Conservation (phyloP, 2,888 invertebrate species). For the Perizoma affinitatum region DNA sequence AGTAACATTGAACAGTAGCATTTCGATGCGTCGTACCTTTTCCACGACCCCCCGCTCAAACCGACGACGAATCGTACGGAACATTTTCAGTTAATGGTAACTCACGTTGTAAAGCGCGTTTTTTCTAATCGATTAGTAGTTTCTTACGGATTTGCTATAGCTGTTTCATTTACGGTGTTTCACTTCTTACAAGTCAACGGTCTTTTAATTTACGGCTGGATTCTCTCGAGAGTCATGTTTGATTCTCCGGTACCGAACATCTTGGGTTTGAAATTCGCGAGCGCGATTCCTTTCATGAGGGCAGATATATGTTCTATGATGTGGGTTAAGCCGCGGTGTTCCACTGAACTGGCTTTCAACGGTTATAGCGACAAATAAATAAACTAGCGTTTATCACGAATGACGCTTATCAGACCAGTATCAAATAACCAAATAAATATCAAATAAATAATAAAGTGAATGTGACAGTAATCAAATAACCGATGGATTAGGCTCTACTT, state of each 20-base stretch:
- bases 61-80: slow-evolving; percentile 59
- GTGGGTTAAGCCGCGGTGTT: too few species aligned
- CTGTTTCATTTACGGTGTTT: slow-evolving; percentile 4
- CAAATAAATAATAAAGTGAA: slow-evolving; percentile 15
- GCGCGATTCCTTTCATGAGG: slow-evolving; percentile 29
- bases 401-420: slow-evolving; percentile 53
- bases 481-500: slow-evolving; percentile 51
- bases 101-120: slow-evolving; percentile 4
- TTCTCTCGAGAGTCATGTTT: slow-evolving; percentile 55
- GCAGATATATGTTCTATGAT: background rate
- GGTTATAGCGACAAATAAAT: slow-evolving; percentile 36
- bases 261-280: slow-evolving; percentile 20
- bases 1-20: slow-evolving; percentile 61
- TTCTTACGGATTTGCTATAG: slow-evolving; percentile 15
- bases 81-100: slow-evolving; percentile 48
- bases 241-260: slow-evolving; percentile 37
- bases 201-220: slow-evolving; percentile 50
- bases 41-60: slow-evolving; percentile 56
- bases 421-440: too few species aligned
- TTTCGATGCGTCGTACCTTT: slow-evolving; percentile 61
- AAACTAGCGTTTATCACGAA: slow-evolving; percentile 46
- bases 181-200: background rate
- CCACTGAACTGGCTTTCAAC: slow-evolving; percentile 18
- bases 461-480: slow-evolving; percentile 46
- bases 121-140: background rate